These are phyloP conservation scores for Drymonia ruficornis DNA, from an alignment of 2,888 invertebrate species.

Conservation along the genomic window DNA sequence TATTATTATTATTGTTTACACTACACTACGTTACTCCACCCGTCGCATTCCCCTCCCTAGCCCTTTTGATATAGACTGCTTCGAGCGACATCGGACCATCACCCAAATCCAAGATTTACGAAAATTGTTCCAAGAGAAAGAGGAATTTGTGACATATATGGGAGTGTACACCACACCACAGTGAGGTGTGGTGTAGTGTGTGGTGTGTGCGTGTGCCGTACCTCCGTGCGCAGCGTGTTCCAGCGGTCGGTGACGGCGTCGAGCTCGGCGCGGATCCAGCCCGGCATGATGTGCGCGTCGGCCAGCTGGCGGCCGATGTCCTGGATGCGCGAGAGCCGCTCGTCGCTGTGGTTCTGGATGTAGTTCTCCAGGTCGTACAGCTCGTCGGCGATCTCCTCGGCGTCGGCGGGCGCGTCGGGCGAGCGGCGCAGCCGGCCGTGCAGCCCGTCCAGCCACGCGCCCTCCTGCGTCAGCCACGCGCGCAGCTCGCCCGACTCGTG, in stretches of 20 bases:
- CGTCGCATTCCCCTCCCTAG: too few relatives aligned
- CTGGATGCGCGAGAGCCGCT: slow-evolving; percentile 89
- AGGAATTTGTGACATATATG: too few relatives aligned
- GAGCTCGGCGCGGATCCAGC: slow-evolving; percentile 87
- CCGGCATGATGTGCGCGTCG: slow-evolving; percentile 90
- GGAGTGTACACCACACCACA: too few relatives aligned
- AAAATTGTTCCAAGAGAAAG: too few relatives aligned
- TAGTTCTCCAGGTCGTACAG: slow-evolving; percentile 93
- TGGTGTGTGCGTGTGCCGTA: too few relatives aligned
- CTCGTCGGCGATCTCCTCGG: slow-evolving; percentile 96
- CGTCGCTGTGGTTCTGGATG: slow-evolving; percentile 89
- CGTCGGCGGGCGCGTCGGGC: slow-evolving; percentile 90
- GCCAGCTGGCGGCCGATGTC: slow-evolving; percentile 90
- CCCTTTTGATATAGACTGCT: too few relatives aligned
- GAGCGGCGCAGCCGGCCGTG: slow-evolving; percentile 90
- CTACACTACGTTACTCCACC: too few relatives aligned
- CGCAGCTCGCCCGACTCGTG: slow-evolving; percentile 91
- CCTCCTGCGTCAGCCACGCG: slow-evolving; percentile 90
- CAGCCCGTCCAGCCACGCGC: slow-evolving; percentile 91
- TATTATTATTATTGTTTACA: too few relatives aligned
- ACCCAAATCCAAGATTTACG: too few relatives aligned
- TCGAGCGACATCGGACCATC: too few relatives aligned
- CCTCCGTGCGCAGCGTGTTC: slow-evolving; percentile 89
- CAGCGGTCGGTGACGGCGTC: slow-evolving; percentile 86
- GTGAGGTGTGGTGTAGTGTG: too few relatives aligned